Conservation (phyloP, 2,797 vertebrate species). For the Crax fasciolata region DNA sequence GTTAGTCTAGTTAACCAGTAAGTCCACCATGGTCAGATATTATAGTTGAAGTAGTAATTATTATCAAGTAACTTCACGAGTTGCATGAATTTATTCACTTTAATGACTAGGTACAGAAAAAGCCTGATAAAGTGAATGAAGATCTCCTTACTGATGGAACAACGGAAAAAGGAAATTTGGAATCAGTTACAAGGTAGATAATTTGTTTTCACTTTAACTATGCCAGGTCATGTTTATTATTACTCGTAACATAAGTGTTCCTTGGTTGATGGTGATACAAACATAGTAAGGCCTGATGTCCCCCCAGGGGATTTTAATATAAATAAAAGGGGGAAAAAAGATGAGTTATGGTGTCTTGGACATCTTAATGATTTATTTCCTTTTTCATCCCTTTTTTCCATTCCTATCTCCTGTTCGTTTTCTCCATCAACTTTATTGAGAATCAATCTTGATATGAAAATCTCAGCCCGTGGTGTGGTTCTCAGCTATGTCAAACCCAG, state of each 20-base stretch:
- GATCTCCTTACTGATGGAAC: slow-evolving; percentile 89
- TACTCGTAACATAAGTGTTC: background rate
- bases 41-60: background rate
- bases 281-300: background rate
- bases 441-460: background rate
- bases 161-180: slow-evolving; percentile 86
- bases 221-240: background rate
- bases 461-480: background rate
- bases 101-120: slow-evolving; percentile 91
- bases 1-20: background rate
- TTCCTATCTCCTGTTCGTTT: background rate
- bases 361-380: background rate
- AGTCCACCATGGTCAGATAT: background rate
- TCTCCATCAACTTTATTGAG: background rate
- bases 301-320: background rate
- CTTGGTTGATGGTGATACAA: background rate
- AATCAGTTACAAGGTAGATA: slow-evolving; percentile 90
- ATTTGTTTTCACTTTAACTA: background rate
- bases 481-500: background rate
- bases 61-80: background rate
- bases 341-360: background rate
- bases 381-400: background rate
- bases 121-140: slow-evolving; percentile 89
- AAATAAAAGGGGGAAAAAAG: background rate
- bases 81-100: slow-evolving; percentile 30